Percentiles rank a stretch among this genome's conserved stretches.
These are phyloP conservation scores for Archocentrus centrarchus DNA, from an alignment of 2,113 vertebrate genomes.

Conservation along the genomic window DNA sequence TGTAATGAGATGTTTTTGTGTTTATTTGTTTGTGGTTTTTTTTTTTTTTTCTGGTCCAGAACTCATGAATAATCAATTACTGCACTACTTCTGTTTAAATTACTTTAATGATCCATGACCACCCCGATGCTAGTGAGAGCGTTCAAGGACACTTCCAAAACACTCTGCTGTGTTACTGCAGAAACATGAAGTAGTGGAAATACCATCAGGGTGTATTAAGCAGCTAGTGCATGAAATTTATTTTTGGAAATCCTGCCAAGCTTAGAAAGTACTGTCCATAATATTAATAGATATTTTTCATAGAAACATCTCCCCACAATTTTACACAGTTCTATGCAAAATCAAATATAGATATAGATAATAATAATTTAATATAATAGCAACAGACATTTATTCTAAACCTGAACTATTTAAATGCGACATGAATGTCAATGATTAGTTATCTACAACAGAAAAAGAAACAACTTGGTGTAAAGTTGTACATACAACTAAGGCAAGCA, in stretches of 20 bases:
- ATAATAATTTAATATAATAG: neutral
- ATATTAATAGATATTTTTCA: neutral
- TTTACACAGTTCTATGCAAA: neutral
- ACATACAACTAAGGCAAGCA: neutral
- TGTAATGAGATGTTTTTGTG: constrained; percentile 29
- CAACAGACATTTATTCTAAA: neutral
- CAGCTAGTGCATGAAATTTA: neutral
- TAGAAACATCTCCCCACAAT: neutral
- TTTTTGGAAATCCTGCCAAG: neutral
- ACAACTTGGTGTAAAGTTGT: neutral
- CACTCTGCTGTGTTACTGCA: neutral
- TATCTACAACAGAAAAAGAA: neutral
- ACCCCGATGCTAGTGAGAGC: constrained; percentile 1
- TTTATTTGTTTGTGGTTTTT: neutral
- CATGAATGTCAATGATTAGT: too few relatives aligned
- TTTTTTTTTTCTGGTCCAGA: neutral
- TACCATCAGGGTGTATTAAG: neutral
- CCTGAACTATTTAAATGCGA: too few relatives aligned
- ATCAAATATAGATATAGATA: neutral
- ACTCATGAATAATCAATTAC: constrained; percentile 54
- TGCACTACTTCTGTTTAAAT: constrained; percentile 26
- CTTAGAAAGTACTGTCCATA: constrained; percentile 11
- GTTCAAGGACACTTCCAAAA: constrained; percentile 11
- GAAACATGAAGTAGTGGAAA: neutral
- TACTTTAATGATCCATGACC: constrained; percentile 39